Conservation (phyloP, 2,888 invertebrate species). For the Branchellion lobata region DNA sequence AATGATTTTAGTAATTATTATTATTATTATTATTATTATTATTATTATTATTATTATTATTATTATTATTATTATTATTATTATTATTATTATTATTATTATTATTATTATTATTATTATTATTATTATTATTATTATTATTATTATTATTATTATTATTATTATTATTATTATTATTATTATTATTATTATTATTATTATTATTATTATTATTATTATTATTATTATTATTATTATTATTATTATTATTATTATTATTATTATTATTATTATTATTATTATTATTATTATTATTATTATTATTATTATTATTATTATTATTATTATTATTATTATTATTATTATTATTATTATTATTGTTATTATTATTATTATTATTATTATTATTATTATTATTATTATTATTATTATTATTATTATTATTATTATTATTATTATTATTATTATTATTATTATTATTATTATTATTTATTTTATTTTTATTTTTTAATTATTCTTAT, state of each 20-base stretch:
- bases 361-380: neutral
- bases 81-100: too few species aligned
- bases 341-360: conserved; percentile 29
- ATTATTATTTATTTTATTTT: neutral
- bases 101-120: too few species aligned
- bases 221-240: neutral
- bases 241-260: neutral
- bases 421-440: conserved; percentile 10
- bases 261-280: conserved; percentile 18
- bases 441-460: neutral
- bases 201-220: too few species aligned
- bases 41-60: too few species aligned
- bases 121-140: too few species aligned
- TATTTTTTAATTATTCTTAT: neutral
- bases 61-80: too few species aligned
- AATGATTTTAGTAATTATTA: too few species aligned
- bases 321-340: conserved; percentile 29
- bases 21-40: too few species aligned
- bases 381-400: conserved; percentile 16
- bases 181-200: too few species aligned
- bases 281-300: neutral
- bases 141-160: too few species aligned
- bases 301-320: conserved; percentile 25
- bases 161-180: too few species aligned
- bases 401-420: neutral